These are phyloP conservation scores for Abscondita cerata DNA, from an alignment of 2,888 invertebrate species.

Conservation along the genomic window DNA sequence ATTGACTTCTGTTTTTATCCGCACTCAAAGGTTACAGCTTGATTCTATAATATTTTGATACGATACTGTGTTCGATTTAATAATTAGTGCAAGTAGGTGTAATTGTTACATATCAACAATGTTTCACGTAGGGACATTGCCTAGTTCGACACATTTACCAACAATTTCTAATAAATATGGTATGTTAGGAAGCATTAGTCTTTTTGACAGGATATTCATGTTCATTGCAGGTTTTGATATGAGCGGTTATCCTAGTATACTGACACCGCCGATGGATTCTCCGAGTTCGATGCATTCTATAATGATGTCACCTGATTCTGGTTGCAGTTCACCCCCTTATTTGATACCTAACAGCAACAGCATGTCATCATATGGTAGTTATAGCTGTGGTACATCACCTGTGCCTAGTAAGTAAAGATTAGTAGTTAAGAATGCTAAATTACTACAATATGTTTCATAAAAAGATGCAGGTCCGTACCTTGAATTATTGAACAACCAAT, in stretches of 20 bases:
- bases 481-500: constrained; percentile 76
- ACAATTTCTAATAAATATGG: neutral
- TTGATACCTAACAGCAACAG: neutral
- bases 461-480: constrained; percentile 58
- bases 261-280: constrained; percentile 54
- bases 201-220: no score
- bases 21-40: no score
- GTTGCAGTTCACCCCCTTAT: constrained; percentile 17
- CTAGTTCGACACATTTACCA: constrained; percentile 2
- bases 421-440: neutral
- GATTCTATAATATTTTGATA: no score
- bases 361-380: constrained; percentile 4
- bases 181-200: neutral
- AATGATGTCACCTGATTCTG: constrained; percentile 21
- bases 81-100: no score
- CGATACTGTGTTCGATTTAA: no score
- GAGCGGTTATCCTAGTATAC: constrained; percentile 46
- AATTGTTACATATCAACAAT: neutral
- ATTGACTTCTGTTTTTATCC: no score
- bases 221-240: constrained; percentile 26
- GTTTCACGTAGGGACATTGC: neutral
- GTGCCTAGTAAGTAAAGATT: neutral
- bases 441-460: neutral
- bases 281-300: constrained; percentile 42
- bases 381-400: neutral